phyloP scores from a whole-genome alignment of 1,140 invertebrate genomes.

The Trachelipus rathkii region DNA sequence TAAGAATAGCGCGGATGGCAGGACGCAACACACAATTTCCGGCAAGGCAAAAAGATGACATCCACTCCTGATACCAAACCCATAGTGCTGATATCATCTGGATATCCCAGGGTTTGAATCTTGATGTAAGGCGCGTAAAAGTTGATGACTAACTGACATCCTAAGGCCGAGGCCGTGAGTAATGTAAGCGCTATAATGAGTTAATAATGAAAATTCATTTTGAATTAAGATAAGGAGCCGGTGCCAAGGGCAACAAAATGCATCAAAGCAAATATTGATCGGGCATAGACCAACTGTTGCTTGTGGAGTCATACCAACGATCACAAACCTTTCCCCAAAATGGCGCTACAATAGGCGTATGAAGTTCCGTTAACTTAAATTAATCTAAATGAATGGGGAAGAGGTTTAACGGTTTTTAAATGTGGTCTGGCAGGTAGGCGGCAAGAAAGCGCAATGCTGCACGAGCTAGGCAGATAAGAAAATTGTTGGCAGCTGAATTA shows the following conservation, averaged over 20 bases:
- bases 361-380: constrained; percentile 83
- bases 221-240: constrained; percentile 48
- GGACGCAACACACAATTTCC: constrained; percentile 79
- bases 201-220: constrained; percentile 44
- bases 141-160: constrained; percentile 74
- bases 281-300: constrained; percentile 63
- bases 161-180: constrained; percentile 73
- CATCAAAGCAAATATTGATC: constrained; percentile 62
- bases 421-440: constrained; percentile 77
- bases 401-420: constrained; percentile 66
- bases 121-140: constrained; percentile 71
- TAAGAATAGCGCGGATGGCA: constrained; percentile 70
- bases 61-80: constrained; percentile 79
- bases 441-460: constrained; percentile 76
- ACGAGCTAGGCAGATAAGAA: constrained; percentile 69
- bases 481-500: constrained; percentile 65
- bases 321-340: constrained; percentile 76
- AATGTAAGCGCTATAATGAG: constrained; percentile 65
- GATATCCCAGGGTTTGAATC: constrained; percentile 68
- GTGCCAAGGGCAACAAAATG: constrained; percentile 72
- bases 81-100: constrained; percentile 75
- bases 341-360: constrained; percentile 75
- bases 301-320: constrained; percentile 61
- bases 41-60: constrained; percentile 74
- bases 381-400: constrained; percentile 68